Percentiles rank a stretch among this genome's conserved stretches.
Evolutionary conservation across 1,140 invertebrate species (phyloP).

Genomic region (Aradophagus sp.): DNA sequence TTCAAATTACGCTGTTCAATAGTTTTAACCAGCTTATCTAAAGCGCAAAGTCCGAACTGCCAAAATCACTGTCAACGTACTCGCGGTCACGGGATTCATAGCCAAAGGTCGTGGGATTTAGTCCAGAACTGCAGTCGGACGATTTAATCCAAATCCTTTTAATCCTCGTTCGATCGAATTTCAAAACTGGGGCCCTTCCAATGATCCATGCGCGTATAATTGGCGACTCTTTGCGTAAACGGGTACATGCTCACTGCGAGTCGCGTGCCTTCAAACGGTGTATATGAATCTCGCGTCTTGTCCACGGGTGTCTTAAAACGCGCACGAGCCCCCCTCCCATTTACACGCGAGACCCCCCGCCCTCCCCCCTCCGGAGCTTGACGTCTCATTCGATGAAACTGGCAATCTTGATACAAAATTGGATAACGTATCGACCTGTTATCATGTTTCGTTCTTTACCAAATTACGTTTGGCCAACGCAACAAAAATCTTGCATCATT

Average conservation of each 20-base stretch:
- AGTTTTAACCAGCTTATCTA: too few relatives aligned
- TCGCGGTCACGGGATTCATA: not conserved
- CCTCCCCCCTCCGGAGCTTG: conserved; percentile 5
- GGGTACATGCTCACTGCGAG: conserved; percentile 38
- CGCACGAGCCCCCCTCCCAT: conserved; percentile 7
- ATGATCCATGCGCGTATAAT: conserved; percentile 13
- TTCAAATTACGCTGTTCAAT: too few relatives aligned
- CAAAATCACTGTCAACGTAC: not conserved
- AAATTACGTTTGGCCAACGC: conserved; percentile 1
- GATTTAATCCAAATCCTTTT: not conserved
- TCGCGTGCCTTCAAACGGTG: conserved; percentile 33
- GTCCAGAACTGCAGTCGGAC: not conserved
- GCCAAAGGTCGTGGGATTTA: too few relatives aligned
- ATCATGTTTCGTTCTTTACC: conserved; percentile 3
- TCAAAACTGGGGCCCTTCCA: conserved; percentile 14
- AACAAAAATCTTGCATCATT: conserved; percentile 21
- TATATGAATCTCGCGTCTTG: conserved; percentile 26
- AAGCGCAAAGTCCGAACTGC: not conserved
- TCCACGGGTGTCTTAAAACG: conserved; percentile 15
- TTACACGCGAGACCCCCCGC: too few relatives aligned
- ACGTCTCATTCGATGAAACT: conserved; percentile 28
- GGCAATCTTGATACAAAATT: conserved; percentile 26
- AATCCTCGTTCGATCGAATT: conserved; percentile 17
- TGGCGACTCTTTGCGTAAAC: conserved; percentile 25
- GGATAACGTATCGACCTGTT: conserved; percentile 9